Evolutionary conservation across 1,140 invertebrate species (phyloP), one percentile per base, ranked within the genome.

Genomic region (Brachystomella parvula): DNA sequence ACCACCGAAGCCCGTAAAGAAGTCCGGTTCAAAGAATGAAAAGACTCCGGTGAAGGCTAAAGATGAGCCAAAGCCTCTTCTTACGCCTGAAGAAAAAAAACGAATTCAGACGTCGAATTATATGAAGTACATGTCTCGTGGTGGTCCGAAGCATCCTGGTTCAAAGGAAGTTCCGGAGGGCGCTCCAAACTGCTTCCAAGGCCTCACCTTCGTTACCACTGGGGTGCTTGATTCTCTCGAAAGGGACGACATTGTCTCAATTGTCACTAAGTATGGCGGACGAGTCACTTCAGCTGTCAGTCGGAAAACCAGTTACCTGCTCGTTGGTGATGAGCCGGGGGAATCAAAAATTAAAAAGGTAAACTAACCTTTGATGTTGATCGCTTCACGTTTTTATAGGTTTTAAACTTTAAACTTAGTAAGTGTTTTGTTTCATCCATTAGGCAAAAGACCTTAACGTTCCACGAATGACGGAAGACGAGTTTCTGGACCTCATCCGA

Each of bases 171-270:
- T 92, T 57, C 91, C 92, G 0, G 81, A 87, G 78, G 91, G 90
- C 33, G 81, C 82, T 64, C 82, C 86, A 26, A 81, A 85, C 75
- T 92, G 90, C 75, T 77, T 95, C 2, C 82, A 84, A 61, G 87
- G 88, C 61, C 77, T 89, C 68, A 87, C 84, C 30, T 94, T 96
- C 77, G 78, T 96, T 9, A 78, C 92, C 49, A 94, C 91, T 66
- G 94, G 94, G 26, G 87, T 95, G 3, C 79, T 94, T 15, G 92
- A 95, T 75, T 93, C 90, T 0, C 81, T 96, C 70, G 90, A 94
- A 75, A 81, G 88, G 32, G 88, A 92, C 33, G 90, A 94, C 74
- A 84, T 85, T 26, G 82, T 83, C 47, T 82, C 82, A 26, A 77
- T 93, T 15, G 85, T 95, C 30, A 84, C 84, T 65, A 84, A 87